These are phyloP conservation scores for Daboia siamensis DNA, from an alignment of 2,113 vertebrate genomes.

Conservation along the genomic window DNA sequence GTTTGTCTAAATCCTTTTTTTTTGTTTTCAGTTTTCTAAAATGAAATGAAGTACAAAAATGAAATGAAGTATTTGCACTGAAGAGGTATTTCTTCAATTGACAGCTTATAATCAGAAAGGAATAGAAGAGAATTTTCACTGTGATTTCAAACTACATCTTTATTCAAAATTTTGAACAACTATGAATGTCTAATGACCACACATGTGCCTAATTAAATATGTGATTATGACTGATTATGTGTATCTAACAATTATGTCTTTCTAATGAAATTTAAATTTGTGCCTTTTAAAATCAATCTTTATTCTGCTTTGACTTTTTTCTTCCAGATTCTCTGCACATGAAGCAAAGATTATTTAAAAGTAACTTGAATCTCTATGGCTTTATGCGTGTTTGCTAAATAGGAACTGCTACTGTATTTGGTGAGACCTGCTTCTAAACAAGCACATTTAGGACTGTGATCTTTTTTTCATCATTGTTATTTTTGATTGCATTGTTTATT, in stretches of 20 bases:
- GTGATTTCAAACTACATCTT: background rate
- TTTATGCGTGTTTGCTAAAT: background rate
- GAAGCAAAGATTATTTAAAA: background rate
- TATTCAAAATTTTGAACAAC: background rate
- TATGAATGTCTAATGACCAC: background rate
- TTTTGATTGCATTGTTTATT: background rate
- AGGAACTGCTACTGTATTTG: background rate
- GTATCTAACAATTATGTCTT: background rate
- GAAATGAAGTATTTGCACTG: conserved; percentile 8
- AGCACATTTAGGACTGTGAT: background rate
- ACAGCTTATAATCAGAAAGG: conserved; percentile 4
- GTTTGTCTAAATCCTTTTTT: rapidly evolving
- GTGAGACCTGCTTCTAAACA: background rate
- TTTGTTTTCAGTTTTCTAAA: conserved; percentile 3
- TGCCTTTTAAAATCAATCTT: background rate
- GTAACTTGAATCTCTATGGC: background rate
- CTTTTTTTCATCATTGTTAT: conserved; percentile 19
- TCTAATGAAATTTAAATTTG: background rate
- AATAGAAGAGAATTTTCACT: background rate
- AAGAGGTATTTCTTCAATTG: conserved; percentile 17
- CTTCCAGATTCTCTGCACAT: background rate
- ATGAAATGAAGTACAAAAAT: background rate
- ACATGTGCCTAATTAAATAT: background rate
- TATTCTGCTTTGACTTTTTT: background rate
- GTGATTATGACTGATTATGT: background rate